Conservation (phyloP, 2,797 vertebrate species). For the Pseudopleuronectes americanus region DNA sequence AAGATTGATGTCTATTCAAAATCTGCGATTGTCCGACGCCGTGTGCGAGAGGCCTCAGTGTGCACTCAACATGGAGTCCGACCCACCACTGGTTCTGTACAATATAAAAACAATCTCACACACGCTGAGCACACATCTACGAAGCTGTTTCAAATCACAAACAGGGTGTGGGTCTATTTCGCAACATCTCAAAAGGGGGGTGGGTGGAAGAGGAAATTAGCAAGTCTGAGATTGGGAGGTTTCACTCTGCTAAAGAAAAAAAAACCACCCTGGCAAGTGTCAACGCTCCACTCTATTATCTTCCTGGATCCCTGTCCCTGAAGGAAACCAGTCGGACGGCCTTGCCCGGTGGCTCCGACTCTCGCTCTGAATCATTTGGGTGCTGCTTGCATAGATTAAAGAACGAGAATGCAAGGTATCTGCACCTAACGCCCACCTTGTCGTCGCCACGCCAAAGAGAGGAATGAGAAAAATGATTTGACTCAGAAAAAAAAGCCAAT, state of each 20-base stretch:
- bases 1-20: background rate
- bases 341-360: conserved; percentile 40
- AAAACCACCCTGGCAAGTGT: conserved; percentile 31
- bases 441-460: conserved; percentile 59
- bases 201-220: conserved; percentile 42
- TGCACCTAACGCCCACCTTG: conserved; percentile 46
- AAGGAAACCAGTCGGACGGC: conserved; percentile 76
- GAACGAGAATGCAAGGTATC: conserved; percentile 76
- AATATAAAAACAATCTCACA: conserved; percentile 14
- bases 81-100: conserved; percentile 1
- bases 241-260: conserved; percentile 44
- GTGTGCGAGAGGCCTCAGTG: background rate
- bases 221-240: conserved; percentile 59
- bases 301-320: conserved; percentile 32
- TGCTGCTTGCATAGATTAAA: conserved; percentile 54
- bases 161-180: conserved; percentile 51
- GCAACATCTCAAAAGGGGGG: conserved; percentile 35
- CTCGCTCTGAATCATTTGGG: conserved; percentile 65
- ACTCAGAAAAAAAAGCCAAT: background rate
- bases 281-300: conserved; percentile 46
- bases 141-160: conserved; percentile 26
- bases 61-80: conserved; percentile 6
- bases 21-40: conserved; percentile 3
- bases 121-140: conserved; percentile 18
- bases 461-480: conserved; percentile 71